Conservation (phyloP, 2,113 vertebrate species). For the Amblyornis subalaris region DNA sequence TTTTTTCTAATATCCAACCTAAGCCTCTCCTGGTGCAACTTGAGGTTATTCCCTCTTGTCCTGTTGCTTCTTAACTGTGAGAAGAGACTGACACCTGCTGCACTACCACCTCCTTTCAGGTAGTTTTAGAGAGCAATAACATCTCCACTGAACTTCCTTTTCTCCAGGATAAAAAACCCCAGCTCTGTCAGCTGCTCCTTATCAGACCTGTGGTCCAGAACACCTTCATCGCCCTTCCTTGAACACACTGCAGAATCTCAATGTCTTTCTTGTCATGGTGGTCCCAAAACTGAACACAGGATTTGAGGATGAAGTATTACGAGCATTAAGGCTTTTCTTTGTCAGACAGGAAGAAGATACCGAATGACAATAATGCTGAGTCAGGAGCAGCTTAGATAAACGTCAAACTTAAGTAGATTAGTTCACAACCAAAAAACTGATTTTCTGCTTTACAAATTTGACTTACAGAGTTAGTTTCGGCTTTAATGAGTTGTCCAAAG, state of each 20-base stretch:
- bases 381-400: neutral
- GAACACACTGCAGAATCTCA: fast-evolving
- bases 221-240: neutral
- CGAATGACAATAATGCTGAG: neutral
- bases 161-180: neutral
- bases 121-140: neutral
- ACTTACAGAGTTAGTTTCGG: neutral
- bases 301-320: neutral
- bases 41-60: fast-evolving
- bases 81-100: fast-evolving
- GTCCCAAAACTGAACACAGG: neutral
- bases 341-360: neutral
- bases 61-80: neutral
- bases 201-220: neutral
- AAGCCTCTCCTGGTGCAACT: neutral
- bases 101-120: neutral
- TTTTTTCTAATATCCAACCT: neutral
- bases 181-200: neutral
- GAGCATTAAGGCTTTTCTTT: neutral
- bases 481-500: neutral
- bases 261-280: neutral
- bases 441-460: neutral
- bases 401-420: neutral
- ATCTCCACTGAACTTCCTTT: neutral
- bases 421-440: neutral